phyloP scores from a whole-genome alignment of 30 jellyfish, hydroid and myxozoan species.

The Phacellophora camtschatica region DNA sequence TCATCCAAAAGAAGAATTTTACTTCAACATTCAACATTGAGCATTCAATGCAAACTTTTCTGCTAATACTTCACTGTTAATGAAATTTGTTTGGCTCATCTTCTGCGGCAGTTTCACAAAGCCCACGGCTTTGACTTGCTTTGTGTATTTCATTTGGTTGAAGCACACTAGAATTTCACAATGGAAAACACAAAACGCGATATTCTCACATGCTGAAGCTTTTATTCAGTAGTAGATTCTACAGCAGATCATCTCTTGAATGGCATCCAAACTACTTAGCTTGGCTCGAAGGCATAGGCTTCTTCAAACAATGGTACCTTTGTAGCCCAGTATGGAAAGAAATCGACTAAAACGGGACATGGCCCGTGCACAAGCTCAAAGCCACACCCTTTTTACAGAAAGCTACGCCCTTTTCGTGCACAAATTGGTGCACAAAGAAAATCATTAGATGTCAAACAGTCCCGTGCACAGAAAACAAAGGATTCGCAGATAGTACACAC shows the following conservation, averaged over 20 bases:
- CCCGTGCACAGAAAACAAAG: no score
- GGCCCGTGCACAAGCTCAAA: no score
- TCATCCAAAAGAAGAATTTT: conserved; percentile 10
- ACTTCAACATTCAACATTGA: no score
- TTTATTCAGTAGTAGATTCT: conserved; percentile 22
- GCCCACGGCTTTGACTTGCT: conserved; percentile 18
- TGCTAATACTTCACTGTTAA: conserved; percentile 33
- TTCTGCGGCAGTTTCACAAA: conserved; percentile 19
- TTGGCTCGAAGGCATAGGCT: neutral
- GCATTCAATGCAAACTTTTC: no score
- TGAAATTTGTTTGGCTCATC: conserved; percentile 4
- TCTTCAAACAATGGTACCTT: neutral
- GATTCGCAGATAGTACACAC: no score
- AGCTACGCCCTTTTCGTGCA: no score
- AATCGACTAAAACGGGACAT: no score
- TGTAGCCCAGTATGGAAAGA: no score
- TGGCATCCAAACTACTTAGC: conserved; percentile 25
- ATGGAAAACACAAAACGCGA: conserved; percentile 2
- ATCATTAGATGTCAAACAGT: no score
- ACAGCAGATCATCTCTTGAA: conserved; percentile 21
- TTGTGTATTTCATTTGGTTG: neutral
- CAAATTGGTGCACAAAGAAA: no score
- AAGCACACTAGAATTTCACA: neutral
- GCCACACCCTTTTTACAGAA: no score
- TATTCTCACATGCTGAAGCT: conserved; percentile 31